Evolutionary conservation across 2,888 invertebrate genomes (phyloP).

Genomic region (Macrophya alboannulata): DNA sequence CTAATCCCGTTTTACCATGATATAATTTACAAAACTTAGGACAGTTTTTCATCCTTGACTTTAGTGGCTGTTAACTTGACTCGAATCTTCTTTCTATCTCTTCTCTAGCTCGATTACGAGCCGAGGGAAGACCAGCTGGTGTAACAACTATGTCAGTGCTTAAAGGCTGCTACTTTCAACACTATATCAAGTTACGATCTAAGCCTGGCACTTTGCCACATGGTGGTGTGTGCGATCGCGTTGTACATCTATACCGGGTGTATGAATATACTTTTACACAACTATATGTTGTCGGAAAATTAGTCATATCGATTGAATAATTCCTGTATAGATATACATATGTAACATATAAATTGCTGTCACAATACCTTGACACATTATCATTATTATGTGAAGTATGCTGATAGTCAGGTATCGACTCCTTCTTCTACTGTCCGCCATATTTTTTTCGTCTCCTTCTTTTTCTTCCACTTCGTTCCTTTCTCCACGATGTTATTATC

Average conservation of each 20-base stretch:
- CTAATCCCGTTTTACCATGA: neutral
- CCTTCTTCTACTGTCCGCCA: constrained; percentile 75
- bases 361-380: constrained; percentile 78
- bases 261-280: neutral
- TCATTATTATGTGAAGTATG: constrained; percentile 78
- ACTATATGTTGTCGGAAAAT: neutral
- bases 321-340: too few relatives aligned
- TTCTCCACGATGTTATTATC: constrained; percentile 58
- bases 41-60: constrained; percentile 3
- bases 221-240: neutral
- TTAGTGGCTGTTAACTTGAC: constrained; percentile 23
- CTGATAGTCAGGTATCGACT: constrained; percentile 78
- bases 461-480: constrained; percentile 71
- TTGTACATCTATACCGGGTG: neutral
- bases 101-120: neutral
- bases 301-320: neutral
- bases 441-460: constrained; percentile 62
- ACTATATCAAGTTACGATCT: constrained; percentile 40
- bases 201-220: constrained; percentile 22
- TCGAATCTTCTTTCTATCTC: constrained; percentile 38
- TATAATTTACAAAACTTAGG: neutral
- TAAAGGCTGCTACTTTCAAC: constrained; percentile 42
- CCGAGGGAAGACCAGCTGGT: constrained; percentile 18
- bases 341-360: neutral
- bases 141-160: constrained; percentile 45